Conservation (phyloP, 2,888 invertebrate species). For the Lamellibrachia satsuma region DNA sequence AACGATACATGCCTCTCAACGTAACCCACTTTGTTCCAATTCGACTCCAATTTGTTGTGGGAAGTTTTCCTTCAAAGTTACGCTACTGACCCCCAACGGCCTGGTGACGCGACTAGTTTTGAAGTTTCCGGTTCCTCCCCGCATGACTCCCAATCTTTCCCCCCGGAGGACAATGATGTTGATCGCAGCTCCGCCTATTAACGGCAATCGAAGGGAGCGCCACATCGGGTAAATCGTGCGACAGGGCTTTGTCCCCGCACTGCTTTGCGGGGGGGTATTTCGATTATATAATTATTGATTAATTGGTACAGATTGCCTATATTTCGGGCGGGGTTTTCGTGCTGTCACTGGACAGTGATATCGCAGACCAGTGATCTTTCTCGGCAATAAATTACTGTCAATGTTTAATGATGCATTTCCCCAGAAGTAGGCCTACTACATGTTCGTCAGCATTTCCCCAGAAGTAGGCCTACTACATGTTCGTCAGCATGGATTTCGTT, state of each 20-base stretch:
- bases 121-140: not conserved
- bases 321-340: not conserved
- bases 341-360: not conserved
- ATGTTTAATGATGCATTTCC: no score
- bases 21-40: slow-evolving; percentile 13
- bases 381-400: not conserved
- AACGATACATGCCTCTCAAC: not conserved
- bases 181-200: slow-evolving; percentile 5
- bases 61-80: slow-evolving; percentile 17
- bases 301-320: not conserved
- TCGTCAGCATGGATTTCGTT: no score
- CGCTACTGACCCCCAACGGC: not conserved
- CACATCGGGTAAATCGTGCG: not conserved
- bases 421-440: no score
- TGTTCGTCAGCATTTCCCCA: no score
- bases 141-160: not conserved
- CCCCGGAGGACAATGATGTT: not conserved
- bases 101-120: not conserved
- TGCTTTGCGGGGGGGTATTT: not conserved
- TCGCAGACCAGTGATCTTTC: not conserved
- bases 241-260: not conserved
- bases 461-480: no score
- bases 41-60: slow-evolving; percentile 13
- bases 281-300: slow-evolving; percentile 17
- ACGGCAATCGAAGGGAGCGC: not conserved